These are phyloP conservation scores for Coluber constrictor DNA, from an alignment of 2,797 vertebrate genomes.

Conservation along the genomic window DNA sequence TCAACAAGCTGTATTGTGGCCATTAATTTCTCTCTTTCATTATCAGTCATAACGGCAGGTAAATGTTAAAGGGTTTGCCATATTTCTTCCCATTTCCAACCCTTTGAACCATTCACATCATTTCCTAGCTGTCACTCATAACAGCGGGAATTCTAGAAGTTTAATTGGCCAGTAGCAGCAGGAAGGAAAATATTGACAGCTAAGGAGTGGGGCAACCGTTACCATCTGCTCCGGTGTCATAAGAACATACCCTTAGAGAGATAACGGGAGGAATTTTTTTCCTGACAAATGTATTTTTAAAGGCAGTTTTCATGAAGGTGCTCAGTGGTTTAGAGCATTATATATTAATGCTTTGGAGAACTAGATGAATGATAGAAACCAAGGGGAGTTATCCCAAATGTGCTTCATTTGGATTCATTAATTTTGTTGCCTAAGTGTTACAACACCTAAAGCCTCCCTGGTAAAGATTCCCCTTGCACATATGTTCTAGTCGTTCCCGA, in stretches of 20 bases:
- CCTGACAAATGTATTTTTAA: constrained; percentile 32
- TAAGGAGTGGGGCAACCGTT: constrained; percentile 12
- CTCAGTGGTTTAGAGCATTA: constrained; percentile 17
- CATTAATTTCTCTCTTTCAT: background rate
- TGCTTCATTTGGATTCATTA: background rate
- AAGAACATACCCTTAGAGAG: constrained; percentile 19
- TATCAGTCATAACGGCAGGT: background rate
- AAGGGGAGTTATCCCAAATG: background rate
- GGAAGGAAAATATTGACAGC: constrained; percentile 25
- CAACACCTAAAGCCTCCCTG: background rate
- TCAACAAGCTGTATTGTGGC: background rate
- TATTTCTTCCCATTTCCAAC: constrained; percentile 29
- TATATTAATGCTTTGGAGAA: constrained; percentile 15
- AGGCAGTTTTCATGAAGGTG: constrained; percentile 13
- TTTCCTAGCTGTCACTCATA: constrained; percentile 26
- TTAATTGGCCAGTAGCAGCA: constrained; percentile 27
- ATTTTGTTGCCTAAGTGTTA: background rate
- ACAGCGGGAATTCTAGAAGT: constrained; percentile 25
- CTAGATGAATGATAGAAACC: background rate
- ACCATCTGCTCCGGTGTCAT: constrained; percentile 33
- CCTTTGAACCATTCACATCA: constrained; percentile 11
- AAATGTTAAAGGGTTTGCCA: background rate
- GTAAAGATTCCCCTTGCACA: background rate
- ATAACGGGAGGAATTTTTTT: background rate
- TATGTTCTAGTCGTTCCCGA: too few species aligned